Percentiles rank a stretch among this genome's conserved stretches.
phyloP scores from a whole-genome alignment of 2,797 vertebrate species.

The Chromobotia macracanthus region DNA sequence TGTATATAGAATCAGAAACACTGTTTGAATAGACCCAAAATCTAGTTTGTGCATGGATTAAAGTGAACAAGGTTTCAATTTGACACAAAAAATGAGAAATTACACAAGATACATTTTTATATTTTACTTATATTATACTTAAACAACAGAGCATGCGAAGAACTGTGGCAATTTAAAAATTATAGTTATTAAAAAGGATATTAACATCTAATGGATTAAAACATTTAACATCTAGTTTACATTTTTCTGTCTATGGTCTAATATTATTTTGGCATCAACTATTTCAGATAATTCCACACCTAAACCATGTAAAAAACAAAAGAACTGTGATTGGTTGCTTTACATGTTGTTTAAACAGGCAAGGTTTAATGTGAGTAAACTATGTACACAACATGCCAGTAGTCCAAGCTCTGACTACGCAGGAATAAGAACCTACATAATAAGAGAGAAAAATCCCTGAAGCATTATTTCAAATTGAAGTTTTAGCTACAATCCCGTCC shows the following conservation, averaged over 20 bases:
- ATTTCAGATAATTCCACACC: neutral
- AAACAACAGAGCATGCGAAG: neutral
- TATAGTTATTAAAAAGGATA: no score
- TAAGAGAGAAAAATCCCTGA: neutral
- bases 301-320: neutral
- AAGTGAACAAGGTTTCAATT: neutral
- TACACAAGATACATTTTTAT: no score
- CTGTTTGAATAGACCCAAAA: conserved; percentile 18
- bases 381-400: no score
- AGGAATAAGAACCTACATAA: neutral
- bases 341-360: neutral
- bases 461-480: neutral
- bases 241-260: neutral
- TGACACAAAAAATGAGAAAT: neutral
- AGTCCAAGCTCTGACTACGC: no score
- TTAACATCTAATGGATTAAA: no score
- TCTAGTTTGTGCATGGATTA: conserved; percentile 35
- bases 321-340: neutral
- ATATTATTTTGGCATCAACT: neutral
- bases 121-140: neutral
- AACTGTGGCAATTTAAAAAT: neutral
- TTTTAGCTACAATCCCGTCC: neutral
- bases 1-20: conserved; percentile 14
- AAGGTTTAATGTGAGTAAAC: neutral
- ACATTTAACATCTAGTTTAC: no score